These are phyloP conservation scores for Hypena proboscidalis DNA, from an alignment of 2,888 invertebrate species.

Conservation along the genomic window DNA sequence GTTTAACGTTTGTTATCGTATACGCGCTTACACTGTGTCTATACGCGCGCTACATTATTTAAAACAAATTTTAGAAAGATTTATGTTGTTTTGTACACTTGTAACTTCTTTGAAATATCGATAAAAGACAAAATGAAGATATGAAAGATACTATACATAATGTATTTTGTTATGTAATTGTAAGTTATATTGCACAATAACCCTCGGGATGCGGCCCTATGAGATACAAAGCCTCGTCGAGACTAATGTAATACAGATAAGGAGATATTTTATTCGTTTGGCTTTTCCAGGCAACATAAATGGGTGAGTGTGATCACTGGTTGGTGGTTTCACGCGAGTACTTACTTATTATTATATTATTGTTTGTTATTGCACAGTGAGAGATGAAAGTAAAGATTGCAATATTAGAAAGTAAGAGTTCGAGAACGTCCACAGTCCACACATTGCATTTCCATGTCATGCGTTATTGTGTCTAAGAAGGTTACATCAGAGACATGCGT, in stretches of 20 bases:
- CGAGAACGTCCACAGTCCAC: conserved; percentile 50
- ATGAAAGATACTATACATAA: too few species aligned
- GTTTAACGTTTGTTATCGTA: too few species aligned
- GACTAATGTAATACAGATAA: conserved; percentile 23
- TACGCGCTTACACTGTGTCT: too few species aligned
- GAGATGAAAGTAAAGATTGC: conserved; percentile 11
- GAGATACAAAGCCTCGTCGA: conserved; percentile 9
- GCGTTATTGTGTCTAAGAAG: conserved; percentile 38
- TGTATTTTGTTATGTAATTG: too few species aligned
- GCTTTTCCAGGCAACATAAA: conserved; percentile 15
- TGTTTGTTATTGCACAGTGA: conserved; percentile 14
- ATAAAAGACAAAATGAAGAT: too few species aligned
- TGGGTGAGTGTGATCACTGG: conserved; percentile 24
- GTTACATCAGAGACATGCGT: conserved; percentile 15
- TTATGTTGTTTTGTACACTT: too few species aligned
- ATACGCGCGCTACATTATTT: too few species aligned
- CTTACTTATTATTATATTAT: conserved; percentile 9
- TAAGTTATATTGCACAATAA: too few species aligned
- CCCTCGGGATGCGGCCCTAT: too few species aligned
- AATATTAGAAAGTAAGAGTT: conserved; percentile 18
- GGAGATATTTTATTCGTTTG: conserved; percentile 30
- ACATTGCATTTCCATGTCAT: conserved; percentile 58
- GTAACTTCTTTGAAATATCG: too few species aligned
- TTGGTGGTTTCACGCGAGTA: conserved; percentile 11
- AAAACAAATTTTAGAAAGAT: too few species aligned